Evolutionary conservation across 92 coral and sea anemone species (phyloP), one percentile per base, ranked within the genome.

Genomic region (Blastomussa wellsi): DNA sequence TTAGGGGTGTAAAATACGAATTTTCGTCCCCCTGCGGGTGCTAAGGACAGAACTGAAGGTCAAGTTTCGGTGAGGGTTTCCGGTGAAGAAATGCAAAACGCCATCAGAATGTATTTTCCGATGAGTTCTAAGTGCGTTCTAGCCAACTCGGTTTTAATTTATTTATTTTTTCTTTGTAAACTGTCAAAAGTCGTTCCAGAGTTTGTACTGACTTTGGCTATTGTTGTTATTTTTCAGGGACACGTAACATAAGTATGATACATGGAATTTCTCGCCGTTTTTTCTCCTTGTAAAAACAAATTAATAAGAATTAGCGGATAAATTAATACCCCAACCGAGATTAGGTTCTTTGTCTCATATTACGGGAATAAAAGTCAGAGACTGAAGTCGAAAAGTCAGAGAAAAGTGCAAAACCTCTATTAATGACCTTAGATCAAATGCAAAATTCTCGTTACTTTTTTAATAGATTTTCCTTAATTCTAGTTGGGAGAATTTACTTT

Each of bases 221-320:
- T 65, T 29, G 48, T 22, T 69, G 1, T 71, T 55, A 2, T 71
- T 52, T 70, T 81, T 51, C 78, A 82, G 86, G 86, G 86, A 82
- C 72, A 82, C 86, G 64, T 82, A 82, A 57, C 86, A 8, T 0
- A 7, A n/a, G n/a, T 32, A 15, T 12, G 73, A 35, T 17, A 2
- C 71, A 52, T 29, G 37, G 78, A 2, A 82, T 47, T n/a, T 57
- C 7, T 51, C 38, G 49, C 86, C 7, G 78, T 52, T 53, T 11
- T 20, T 57, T 49, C 57, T 19, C 24, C 15, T 82, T 44, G 62
- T 68, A 31, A 10, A 28, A 60, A n/a, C n/a, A 20, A 6, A 35
- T 32, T 68, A 80, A 66, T 11, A 31, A 41, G 59, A 26, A 41
- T 31, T 31, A 65, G 70, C 83, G 15, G 7, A 26, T 31, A 67